Conservation (phyloP, 2,797 vertebrate species). For the Centroberyx gerrardi region DNA sequence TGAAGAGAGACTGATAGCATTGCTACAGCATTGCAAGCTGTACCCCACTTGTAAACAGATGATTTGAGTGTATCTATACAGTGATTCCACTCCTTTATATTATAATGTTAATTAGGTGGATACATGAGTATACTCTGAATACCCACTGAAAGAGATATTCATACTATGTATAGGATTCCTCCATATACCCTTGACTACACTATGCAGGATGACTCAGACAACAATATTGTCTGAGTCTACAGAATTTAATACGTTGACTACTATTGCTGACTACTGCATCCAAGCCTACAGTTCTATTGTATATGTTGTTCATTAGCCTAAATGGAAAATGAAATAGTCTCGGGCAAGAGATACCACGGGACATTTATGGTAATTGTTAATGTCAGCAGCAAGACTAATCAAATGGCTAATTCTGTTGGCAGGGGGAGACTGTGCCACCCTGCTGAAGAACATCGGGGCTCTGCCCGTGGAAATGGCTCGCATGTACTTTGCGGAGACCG, state of each 20-base stretch:
- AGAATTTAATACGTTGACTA: background rate
- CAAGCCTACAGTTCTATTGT: background rate
- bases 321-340: slow-evolving; percentile 19
- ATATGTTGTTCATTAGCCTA: background rate
- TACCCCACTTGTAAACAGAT: background rate
- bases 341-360: slow-evolving; percentile 14
- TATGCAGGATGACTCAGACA: slow-evolving; percentile 11
- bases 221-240: background rate
- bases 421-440: slow-evolving; percentile 94
- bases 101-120: background rate
- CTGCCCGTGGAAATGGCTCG: slow-evolving; percentile 92
- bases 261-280: background rate
- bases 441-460: slow-evolving; percentile 94
- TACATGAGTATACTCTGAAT: background rate
- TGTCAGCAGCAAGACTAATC: slow-evolving; percentile 18
- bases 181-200: background rate
- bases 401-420: slow-evolving; percentile 17
- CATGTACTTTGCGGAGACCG: slow-evolving; percentile 94
- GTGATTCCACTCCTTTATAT: background rate
- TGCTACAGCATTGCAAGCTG: too few relatives aligned
- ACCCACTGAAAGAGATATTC: background rate
- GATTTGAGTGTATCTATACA: background rate
- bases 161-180: background rate
- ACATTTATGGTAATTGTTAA: slow-evolving; percentile 10
- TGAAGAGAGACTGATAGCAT: too few relatives aligned